Percentiles rank a stretch among this genome's conserved stretches.
Conservation (phyloP, 2,888 invertebrate genomes). For the Caenorhabditis angaria region DNA sequence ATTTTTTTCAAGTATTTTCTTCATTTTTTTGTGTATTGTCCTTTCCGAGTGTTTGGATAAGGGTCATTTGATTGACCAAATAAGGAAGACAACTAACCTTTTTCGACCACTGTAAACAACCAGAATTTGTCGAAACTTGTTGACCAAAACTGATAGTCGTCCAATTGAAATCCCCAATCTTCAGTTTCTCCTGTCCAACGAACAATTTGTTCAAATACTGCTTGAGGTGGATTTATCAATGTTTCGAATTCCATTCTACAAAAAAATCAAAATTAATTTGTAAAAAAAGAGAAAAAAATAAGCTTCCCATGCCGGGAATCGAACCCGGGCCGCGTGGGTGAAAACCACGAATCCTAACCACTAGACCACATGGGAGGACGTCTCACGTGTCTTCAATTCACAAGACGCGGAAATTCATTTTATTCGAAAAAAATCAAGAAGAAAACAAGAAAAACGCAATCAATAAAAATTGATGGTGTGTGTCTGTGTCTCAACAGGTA, state of each 20-base stretch:
- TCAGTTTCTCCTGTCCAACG: constrained; percentile 35
- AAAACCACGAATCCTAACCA: constrained; percentile 70
- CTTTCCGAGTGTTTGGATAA: background rate
- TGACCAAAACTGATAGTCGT: constrained; percentile 42
- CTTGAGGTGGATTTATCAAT: constrained; percentile 35
- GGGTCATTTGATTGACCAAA: background rate
- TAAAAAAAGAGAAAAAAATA: constrained; percentile 17
- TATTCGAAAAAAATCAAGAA: background rate
- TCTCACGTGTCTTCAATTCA: background rate
- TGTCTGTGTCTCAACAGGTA: background rate
- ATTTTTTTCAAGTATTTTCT: background rate
- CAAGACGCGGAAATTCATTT: background rate
- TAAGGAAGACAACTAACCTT: constrained; percentile 12
- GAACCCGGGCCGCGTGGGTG: constrained; percentile 70
- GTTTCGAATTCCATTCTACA: constrained; percentile 23
- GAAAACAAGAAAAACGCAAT: background rate
- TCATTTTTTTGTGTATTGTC: constrained; percentile 1
- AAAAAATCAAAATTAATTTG: background rate
- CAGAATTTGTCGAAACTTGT: constrained; percentile 38
- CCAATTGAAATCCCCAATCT: constrained; percentile 38
- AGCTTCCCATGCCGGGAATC: constrained; percentile 69
- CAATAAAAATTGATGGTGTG: background rate
- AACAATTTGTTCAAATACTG: constrained; percentile 37
- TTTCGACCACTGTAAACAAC: constrained; percentile 33
- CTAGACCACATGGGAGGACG: constrained; percentile 66